Percentiles rank a stretch among this genome's conserved stretches.
phyloP scores from a whole-genome alignment of 2,113 vertebrate genomes.

The Mormoops blainvillei region DNA sequence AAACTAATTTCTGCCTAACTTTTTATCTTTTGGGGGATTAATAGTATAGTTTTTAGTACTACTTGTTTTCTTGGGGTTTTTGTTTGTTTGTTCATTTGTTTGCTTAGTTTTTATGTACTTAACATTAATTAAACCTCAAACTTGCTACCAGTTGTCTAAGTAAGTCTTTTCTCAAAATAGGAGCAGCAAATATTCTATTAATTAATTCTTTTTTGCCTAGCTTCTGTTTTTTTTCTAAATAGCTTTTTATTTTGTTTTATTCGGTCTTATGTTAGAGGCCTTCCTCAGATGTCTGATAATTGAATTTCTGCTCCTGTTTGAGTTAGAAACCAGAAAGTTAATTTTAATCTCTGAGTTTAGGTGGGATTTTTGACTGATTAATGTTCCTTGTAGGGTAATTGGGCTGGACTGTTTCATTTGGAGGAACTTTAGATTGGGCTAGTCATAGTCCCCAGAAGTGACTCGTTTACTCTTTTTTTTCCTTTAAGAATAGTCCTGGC shows the following conservation, averaged over 20 bases:
- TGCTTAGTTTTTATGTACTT: not conserved
- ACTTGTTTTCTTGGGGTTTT: not conserved
- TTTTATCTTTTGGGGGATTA: not conserved
- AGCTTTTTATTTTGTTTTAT: not conserved
- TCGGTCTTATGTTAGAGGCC: not conserved
- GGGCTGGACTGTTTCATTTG: not conserved
- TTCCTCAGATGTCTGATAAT: not conserved
- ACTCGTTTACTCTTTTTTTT: not conserved
- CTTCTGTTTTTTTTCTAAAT: not conserved
- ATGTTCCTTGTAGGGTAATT: too few relatives aligned
- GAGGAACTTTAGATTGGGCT: not conserved
- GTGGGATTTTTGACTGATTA: not conserved
- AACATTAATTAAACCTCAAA: not conserved
- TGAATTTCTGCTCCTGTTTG: not conserved
- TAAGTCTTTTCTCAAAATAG: not conserved
- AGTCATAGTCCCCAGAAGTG: not conserved
- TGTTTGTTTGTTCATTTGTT: not conserved
- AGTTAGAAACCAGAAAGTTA: not conserved
- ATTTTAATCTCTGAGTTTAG: not conserved
- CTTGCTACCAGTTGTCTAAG: not conserved
- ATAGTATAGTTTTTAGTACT: not conserved
- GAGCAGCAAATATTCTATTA: not conserved
- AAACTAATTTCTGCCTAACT: not conserved
- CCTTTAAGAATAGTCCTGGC: not conserved
- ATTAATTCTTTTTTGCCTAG: not conserved